Base-by-base conservation (phyloP, 1,140 invertebrate species). In the Meloidogyne chitwoodi region DNA sequence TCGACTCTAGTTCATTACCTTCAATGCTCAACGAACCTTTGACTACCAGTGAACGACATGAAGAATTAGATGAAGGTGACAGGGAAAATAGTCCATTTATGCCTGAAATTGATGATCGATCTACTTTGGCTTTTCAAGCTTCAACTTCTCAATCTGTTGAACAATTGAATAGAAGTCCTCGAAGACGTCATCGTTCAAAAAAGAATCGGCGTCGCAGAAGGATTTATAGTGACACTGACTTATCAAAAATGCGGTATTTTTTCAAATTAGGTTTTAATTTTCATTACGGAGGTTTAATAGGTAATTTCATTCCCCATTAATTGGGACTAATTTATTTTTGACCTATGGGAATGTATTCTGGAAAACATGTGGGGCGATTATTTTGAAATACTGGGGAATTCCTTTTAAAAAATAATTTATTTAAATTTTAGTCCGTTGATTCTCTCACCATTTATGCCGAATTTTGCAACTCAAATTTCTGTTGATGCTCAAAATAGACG, bases 361-460 rank as follows among this genome's bases (percentile, higher is more conserved):
- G 29, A 6, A 31, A 31, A 31, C 6, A 31, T 31, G 2, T 31
- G 29, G 29, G 29, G 6, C 2, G 6, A 31, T 3, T 31, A 2
- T 31, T 31, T 31, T 31, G 29, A n/a, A 2, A 3, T 31, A 31
- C 6, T 31, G 29, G 6, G 2, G 6, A 31, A 8, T 38, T 38
- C 0, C 34, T 38, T 69, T 24, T 2, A 19, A 77, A 44, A 76
- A 24, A 41, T 22, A 22, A 38, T 76, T 10, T 38, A n/a, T 77
- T 78, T 61, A 1, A 22, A 26, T 48, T 84, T 82, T 68, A 84
- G 83, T 44, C 83, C 83, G 14, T 64, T 84, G 26, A 84, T 84
- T 69, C 74, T 79, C 4, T 87, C 81, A 16, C 84, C 84, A n/a
- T 84, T 84, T 64, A 84, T 84, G 83, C 83, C 83, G n/a, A 81